These are phyloP conservation scores for Anthophora plumipes DNA, from an alignment of 2,888 invertebrate species.

Conservation along the genomic window DNA sequence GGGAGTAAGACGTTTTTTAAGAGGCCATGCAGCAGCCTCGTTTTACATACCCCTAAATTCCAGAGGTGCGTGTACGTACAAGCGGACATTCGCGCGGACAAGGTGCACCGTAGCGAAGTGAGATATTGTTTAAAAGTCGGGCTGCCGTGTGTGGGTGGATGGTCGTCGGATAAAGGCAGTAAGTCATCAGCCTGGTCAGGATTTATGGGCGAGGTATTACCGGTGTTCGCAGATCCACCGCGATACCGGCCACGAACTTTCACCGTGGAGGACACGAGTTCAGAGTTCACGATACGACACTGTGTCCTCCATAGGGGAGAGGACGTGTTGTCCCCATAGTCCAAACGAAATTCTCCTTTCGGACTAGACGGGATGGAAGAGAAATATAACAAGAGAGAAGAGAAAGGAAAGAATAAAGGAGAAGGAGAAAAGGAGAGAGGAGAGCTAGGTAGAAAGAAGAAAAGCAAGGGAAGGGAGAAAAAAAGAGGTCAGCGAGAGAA, in stretches of 20 bases:
- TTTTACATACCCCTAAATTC: slow-evolving; percentile 41
- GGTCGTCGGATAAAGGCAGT: slow-evolving; percentile 52
- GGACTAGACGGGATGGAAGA: no score
- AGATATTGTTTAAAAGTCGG: slow-evolving; percentile 63
- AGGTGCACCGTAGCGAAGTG: slow-evolving; percentile 41
- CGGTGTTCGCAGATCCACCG: slow-evolving; percentile 37
- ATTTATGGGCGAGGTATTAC: slow-evolving; percentile 53
- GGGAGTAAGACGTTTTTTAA: slow-evolving; percentile 42
- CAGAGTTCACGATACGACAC: slow-evolving; percentile 40
- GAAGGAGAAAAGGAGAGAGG: no score
- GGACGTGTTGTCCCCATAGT: background rate
- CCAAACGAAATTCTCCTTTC: background rate
- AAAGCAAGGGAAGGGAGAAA: no score
- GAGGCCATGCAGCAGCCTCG: slow-evolving; percentile 19
- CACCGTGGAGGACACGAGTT: slow-evolving; percentile 36
- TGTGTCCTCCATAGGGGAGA: no score
- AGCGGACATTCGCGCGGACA: slow-evolving; percentile 38
- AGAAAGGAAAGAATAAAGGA: no score
- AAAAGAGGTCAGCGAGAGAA: no score
- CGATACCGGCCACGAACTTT: slow-evolving; percentile 55
- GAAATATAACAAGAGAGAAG: no score
- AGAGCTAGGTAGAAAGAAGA: no score
- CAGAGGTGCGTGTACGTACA: slow-evolving; percentile 38
- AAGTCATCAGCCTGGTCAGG: slow-evolving; percentile 51
- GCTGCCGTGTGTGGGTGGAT: slow-evolving; percentile 57